Evolutionary conservation across 1,140 invertebrate genomes (phyloP).

Genomic region (Drosophila mauritiana): DNA sequence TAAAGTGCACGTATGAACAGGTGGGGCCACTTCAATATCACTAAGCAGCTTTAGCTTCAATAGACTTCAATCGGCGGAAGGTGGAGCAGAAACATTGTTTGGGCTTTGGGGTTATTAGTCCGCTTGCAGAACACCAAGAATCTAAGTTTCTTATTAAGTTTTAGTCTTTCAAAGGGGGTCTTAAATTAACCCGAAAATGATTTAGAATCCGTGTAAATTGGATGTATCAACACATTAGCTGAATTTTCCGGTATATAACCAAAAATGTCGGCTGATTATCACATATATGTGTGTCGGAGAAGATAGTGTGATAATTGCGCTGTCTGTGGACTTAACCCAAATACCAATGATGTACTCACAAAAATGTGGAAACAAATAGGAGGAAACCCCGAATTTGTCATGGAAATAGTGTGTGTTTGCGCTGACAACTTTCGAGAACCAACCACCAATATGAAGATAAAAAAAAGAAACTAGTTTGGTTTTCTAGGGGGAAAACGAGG

Average conservation of each 20-base stretch:
- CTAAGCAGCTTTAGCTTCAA: background rate
- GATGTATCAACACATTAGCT: background rate
- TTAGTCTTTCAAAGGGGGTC: too few relatives aligned
- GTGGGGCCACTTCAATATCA: background rate
- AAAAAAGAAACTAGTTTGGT: background rate
- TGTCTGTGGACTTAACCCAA: conserved; percentile 9
- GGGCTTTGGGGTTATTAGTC: too few relatives aligned
- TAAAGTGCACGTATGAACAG: conserved; percentile 1
- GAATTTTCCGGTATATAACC: conserved; percentile 1
- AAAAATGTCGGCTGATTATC: background rate
- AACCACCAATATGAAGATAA: background rate
- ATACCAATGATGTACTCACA: background rate
- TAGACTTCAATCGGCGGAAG: background rate
- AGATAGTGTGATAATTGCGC: conserved; percentile 7
- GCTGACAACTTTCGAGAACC: background rate
- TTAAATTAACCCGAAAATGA: background rate
- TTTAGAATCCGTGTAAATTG: background rate
- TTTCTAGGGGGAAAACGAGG: background rate
- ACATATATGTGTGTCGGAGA: background rate
- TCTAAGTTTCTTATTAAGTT: background rate
- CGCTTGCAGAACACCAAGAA: background rate
- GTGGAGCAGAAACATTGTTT: background rate
- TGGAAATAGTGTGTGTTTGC: background rate
- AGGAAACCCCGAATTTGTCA: background rate
- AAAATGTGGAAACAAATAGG: background rate